Percentiles rank a stretch among this genome's conserved stretches.
These are phyloP conservation scores for Polydrusus pterygomalis DNA, from an alignment of 2,888 invertebrate species.

Conservation along the genomic window DNA sequence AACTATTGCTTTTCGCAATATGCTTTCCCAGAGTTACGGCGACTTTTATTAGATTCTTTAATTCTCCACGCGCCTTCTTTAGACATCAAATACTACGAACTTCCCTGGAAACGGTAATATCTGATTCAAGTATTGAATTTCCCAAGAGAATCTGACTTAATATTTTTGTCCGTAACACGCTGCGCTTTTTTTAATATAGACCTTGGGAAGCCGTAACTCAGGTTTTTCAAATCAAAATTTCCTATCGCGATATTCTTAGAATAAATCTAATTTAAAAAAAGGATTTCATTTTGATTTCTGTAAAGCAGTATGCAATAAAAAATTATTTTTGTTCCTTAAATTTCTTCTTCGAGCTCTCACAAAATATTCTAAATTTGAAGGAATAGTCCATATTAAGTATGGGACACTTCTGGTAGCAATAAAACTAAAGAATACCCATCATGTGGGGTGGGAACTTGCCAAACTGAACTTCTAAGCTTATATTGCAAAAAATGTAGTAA, in stretches of 20 bases:
- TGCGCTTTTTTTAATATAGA: conserved; percentile 10
- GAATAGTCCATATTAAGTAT: too few relatives aligned
- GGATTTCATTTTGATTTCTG: background rate
- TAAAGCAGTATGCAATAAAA: background rate
- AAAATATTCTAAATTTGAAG: too few relatives aligned
- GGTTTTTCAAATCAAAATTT: too few relatives aligned
- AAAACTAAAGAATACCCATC: too few relatives aligned
- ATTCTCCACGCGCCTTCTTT: conserved; percentile 27
- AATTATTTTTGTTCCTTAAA: background rate
- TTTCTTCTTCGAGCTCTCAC: too few relatives aligned
- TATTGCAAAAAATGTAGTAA: too few relatives aligned
- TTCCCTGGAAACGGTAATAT: conserved; percentile 32
- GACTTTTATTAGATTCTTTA: conserved; percentile 16
- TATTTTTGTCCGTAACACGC: conserved; percentile 33
- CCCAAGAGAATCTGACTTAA: conserved; percentile 35
- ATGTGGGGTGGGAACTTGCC: too few relatives aligned
- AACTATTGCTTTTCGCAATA: background rate
- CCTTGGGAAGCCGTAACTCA: background rate
- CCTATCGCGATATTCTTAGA: background rate
- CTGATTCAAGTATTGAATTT: conserved; percentile 42
- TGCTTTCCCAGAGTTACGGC: background rate
- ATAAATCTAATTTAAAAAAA: background rate
- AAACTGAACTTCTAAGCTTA: too few relatives aligned
- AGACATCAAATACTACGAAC: conserved; percentile 34
- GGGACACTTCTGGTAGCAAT: too few relatives aligned